phyloP scores from a whole-genome alignment of 2,888 invertebrate species.

The Helleia helle region DNA sequence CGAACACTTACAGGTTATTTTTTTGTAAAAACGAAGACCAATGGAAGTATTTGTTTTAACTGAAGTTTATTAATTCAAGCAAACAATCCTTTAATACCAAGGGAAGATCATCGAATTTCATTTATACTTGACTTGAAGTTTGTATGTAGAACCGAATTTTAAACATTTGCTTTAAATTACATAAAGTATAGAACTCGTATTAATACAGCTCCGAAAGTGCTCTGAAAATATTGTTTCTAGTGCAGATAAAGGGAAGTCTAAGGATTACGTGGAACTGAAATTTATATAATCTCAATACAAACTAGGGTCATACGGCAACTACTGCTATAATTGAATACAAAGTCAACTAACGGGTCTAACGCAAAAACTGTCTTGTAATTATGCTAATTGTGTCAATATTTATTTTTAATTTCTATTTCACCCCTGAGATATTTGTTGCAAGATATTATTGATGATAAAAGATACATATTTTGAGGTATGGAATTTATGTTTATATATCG shows the following conservation, averaged over 20 bases:
- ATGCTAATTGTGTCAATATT: too few species aligned
- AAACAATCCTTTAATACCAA: too few species aligned
- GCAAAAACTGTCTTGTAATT: too few species aligned
- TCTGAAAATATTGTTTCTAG: conserved; percentile 3
- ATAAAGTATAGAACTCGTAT: not conserved
- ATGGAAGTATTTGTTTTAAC: conserved; percentile 51
- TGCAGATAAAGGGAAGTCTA: conserved; percentile 4
- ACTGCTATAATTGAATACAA: not conserved
- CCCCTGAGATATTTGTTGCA: too few species aligned
- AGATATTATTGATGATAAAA: too few species aligned
- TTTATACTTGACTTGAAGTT: not conserved
- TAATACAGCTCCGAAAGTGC: not conserved
- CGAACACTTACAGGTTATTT: conserved; percentile 42
- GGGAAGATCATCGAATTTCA: not conserved
- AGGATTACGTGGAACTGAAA: conserved; percentile 2
- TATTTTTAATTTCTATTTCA: too few species aligned
- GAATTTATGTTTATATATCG: too few species aligned
- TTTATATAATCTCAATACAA: conserved; percentile 4
- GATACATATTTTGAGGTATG: too few species aligned
- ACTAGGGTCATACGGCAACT: conserved; percentile 1
- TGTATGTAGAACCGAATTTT: too few species aligned
- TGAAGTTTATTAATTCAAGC: not conserved
- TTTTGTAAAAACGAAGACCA: conserved; percentile 62
- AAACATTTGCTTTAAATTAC: not conserved
- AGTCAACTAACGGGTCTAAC: conserved; percentile 2